Conservation (phyloP, 2,888 invertebrate genomes). For the Aphidoletes aphidimyza region DNA sequence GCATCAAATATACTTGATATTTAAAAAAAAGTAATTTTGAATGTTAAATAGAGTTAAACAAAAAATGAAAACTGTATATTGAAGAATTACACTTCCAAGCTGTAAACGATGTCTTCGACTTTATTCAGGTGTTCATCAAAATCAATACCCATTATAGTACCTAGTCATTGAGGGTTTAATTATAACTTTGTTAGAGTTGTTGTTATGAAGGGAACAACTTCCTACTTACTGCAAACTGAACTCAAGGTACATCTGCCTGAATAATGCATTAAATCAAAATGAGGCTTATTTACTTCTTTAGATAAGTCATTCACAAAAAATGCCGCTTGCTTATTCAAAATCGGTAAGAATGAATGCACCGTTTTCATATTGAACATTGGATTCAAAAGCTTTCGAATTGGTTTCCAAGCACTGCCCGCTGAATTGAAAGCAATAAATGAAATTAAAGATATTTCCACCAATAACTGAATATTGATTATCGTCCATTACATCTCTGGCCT, state of each 20-base stretch:
- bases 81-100: slow-evolving; percentile 1
- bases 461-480: not conserved
- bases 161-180: not conserved
- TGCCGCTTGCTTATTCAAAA: slow-evolving; percentile 56
- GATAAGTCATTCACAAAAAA: slow-evolving; percentile 45
- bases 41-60: not conserved
- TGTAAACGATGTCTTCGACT: not conserved
- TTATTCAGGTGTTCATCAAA: not conserved
- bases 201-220: not conserved
- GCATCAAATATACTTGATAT: not conserved
- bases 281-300: not conserved
- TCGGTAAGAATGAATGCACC: slow-evolving; percentile 56
- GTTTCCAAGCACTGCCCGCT: slow-evolving; percentile 54
- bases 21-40: not conserved
- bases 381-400: slow-evolving; percentile 55
- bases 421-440: not conserved
- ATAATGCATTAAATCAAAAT: slow-evolving; percentile 54
- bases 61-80: not conserved
- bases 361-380: slow-evolving; percentile 56
- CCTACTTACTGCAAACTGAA: not conserved
- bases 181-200: too few relatives aligned
- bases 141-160: not conserved
- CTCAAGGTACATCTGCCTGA: slow-evolving; percentile 55
- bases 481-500: not conserved
- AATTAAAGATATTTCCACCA: not conserved